Evolutionary conservation across 2,888 invertebrate genomes (phyloP).

Genomic region (Parelbella ahira): DNA sequence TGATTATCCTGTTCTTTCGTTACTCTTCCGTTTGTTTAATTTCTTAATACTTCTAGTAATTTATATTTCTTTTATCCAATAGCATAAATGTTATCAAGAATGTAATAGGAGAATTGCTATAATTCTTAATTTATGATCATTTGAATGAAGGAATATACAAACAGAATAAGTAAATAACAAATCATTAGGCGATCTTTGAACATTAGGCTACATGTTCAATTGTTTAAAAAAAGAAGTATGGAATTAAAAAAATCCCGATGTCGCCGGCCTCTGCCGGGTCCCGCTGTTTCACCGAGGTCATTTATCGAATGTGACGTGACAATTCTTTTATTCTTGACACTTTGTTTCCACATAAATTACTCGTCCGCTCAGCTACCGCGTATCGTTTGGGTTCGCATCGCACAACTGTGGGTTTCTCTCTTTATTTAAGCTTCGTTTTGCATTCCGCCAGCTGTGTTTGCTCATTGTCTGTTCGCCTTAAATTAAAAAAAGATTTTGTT

Average conservation of each 20-base stretch:
- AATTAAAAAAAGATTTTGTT: slow-evolving; percentile 67
- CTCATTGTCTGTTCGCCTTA: slow-evolving; percentile 74
- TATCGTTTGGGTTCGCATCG: slow-evolving; percentile 48
- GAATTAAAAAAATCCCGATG: slow-evolving; percentile 10
- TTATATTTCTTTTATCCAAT: no score
- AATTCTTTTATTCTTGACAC: slow-evolving; percentile 64
- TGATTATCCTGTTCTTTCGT: slow-evolving; percentile 2
- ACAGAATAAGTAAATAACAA: no score
- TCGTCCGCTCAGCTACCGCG: slow-evolving; percentile 53
- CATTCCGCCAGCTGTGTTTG: slow-evolving; percentile 77
- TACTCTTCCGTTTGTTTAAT: no score
- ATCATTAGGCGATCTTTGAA: no score
- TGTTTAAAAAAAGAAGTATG: no score
- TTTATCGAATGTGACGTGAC: slow-evolving; percentile 66
- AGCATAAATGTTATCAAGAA: no score
- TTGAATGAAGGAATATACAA: no score
- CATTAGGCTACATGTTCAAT: no score
- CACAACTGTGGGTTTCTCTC: slow-evolving; percentile 43
- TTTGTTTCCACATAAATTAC: slow-evolving; percentile 72
- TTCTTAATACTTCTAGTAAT: no score
- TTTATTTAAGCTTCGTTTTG: slow-evolving; percentile 56
- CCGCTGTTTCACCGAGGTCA: slow-evolving; percentile 35
- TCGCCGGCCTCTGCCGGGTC: slow-evolving; percentile 36
- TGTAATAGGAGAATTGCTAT: no score
- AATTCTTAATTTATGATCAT: no score